Base-by-base conservation (phyloP, 2,888 invertebrate genomes). In the Lepetodrilus schrolli region DNA sequence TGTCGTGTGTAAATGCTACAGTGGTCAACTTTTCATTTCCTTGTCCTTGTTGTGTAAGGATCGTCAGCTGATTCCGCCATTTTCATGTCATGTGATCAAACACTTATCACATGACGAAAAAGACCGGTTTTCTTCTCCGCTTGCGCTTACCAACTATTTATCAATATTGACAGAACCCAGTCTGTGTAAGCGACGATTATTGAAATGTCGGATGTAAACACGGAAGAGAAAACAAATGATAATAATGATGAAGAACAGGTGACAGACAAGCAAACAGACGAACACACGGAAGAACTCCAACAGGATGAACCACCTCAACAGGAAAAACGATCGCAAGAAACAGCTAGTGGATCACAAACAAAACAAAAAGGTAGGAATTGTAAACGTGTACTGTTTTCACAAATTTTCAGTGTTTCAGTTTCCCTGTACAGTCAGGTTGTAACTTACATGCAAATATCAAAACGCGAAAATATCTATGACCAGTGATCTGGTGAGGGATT, bases 11-110 rank as follows among this genome's bases (percentile, higher is more conserved):
- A n/a, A n/a, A n/a, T n/a, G n/a, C n/a, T n/a, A n/a, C n/a, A n/a
- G n/a, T n/a, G n/a, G n/a, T n/a, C n/a, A 43, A 43, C 43, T 43
- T 43, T 17, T 7, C 43, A 43, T 43, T 43, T 43, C 43, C 43
- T 7, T 43, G 17, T 43, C 17, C 43, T 43, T 13, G 17, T 43
- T n/a, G n/a, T n/a, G n/a, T n/a, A n/a, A n/a, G n/a, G n/a, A n/a
- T n/a, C n/a, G 17, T n/a, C 58, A 58, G 58, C 58, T 58, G 58
- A 58, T 58, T n/a, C 58, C 58, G 58, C 58, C 58, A 58, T 58
- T 23, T 58, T 58, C 30, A 10, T 23, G 17, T 58, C 58, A 58
- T 58, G 58, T 58, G 58, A 58, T 43, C 10, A 17, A 17, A 13
- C 1, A 13, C 17, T 43, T 13, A 17, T 43, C 43, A 43, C 43